phyloP scores from a whole-genome alignment of 2,888 invertebrate species.

The Drosophila rubida region DNA sequence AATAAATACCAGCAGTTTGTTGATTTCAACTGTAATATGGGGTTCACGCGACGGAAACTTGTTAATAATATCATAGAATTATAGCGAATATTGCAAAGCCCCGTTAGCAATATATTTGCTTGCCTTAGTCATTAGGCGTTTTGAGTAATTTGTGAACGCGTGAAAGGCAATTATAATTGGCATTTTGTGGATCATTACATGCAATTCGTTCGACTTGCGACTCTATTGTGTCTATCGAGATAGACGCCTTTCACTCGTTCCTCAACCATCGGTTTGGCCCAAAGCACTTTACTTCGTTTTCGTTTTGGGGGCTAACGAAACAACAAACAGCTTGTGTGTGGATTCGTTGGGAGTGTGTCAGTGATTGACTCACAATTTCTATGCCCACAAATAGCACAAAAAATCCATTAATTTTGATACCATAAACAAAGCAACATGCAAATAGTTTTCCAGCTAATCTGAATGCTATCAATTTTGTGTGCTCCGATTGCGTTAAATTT shows the following conservation, averaged over 20 bases:
- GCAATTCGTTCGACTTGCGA: slow-evolving; percentile 19
- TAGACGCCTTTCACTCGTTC: slow-evolving; percentile 46
- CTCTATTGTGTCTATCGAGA: neutral
- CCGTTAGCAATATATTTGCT: slow-evolving; percentile 27
- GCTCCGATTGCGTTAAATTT: neutral
- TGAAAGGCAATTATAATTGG: slow-evolving; percentile 48
- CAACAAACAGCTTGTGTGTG: slow-evolving; percentile 33
- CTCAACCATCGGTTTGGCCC: slow-evolving; percentile 25
- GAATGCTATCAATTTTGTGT: slow-evolving; percentile 22
- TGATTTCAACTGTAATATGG: slow-evolving; percentile 28
- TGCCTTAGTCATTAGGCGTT: slow-evolving; percentile 48
- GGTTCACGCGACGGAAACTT: slow-evolving; percentile 47
- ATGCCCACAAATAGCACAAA: slow-evolving; percentile 33
- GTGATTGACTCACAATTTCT: slow-evolving; percentile 22
- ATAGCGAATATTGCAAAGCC: slow-evolving; percentile 27
- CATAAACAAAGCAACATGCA: slow-evolving; percentile 42
- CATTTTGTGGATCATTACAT: slow-evolving; percentile 18
- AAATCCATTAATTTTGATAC: slow-evolving; percentile 68
- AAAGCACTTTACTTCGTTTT: slow-evolving; percentile 32
- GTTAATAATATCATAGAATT: slow-evolving; percentile 25
- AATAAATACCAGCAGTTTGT: slow-evolving; percentile 21
- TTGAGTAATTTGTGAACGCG: slow-evolving; percentile 29
- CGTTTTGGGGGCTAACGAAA: slow-evolving; percentile 19
- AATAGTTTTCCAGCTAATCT: slow-evolving; percentile 26
- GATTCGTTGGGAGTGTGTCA: slow-evolving; percentile 38